Evolutionary conservation across 92 coral and sea anemone species (phyloP), one percentile per base, ranked within the genome.

Genomic region (Epizoanthus stellaris): DNA sequence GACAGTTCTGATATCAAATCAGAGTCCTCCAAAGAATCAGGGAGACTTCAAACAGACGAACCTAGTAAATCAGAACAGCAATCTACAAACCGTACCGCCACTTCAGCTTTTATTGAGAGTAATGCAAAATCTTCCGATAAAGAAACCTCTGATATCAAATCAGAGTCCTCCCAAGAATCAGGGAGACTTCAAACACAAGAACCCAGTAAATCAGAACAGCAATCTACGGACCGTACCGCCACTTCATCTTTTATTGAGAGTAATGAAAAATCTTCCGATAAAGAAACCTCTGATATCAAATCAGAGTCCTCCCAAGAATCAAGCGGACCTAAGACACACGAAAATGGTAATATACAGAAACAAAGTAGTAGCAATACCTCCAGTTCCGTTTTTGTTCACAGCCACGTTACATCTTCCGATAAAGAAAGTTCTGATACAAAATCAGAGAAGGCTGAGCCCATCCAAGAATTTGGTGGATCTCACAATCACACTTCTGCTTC

Each of bases 31-130:
- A 1, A 30, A 30, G 69, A 64, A 64, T 64, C 69, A 13, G 39
- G 11, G 20, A 8, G 8, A 64, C 20, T 7, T 21, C 69, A 21
- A n/a, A 9, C 69, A 64, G 11, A 15, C 25, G 69, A 21, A 21
- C 15, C 38, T 38, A 38, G 17, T 4, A 67, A 36, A 2, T 68
- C 73, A 68, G 25, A 75, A 53, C 30, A 57, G 30, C 15, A 53
- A 4, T 30, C 20, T 20, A 20, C 60, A 14, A 38, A 6, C 13
- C 21, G 58, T 23, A 62, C 72, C 34, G 2, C 17, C 1, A 12
- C 49, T 19, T 79, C 83, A 20, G 83, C 73, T 42, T 79, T 63
- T 64, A 62, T 79, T 62, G 83, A 79, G 21, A 79, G 83, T 58
- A 61, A 63, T 47, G 19, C 72, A 13, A 79, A 79, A 38, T 79